These are phyloP conservation scores for Acrocephalus kingi DNA, from an alignment of 2,113 vertebrate genomes.

Conservation along the genomic window DNA sequence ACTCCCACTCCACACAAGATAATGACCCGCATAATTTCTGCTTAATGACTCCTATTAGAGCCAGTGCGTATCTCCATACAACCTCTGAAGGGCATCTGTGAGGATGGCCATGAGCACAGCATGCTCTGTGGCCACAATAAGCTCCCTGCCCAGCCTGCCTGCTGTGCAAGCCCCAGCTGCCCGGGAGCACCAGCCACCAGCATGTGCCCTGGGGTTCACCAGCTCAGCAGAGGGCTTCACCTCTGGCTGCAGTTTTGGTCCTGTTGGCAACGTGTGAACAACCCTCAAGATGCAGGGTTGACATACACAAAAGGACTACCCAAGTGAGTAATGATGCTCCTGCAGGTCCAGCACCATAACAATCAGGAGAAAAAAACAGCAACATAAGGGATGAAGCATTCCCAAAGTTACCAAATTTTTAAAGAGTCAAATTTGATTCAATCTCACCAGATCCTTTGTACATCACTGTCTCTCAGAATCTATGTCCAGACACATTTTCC, in stretches of 20 bases:
- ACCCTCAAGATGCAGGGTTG: not conserved
- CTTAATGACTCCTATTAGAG: constrained; percentile 12
- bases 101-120: not conserved
- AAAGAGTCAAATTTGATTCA: not conserved
- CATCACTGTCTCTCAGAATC: not conserved
- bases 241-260: not conserved
- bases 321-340: not conserved
- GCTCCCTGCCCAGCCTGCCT: not conserved
- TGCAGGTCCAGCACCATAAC: not conserved
- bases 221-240: not conserved
- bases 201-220: fast-evolving
- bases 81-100: not conserved
- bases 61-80: not conserved
- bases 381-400: not conserved
- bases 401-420: not conserved
- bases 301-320: not conserved
- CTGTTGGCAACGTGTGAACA: not conserved
- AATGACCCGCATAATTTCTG: constrained; percentile 21
- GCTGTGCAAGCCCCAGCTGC: not conserved
- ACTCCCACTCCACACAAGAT: not conserved
- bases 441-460: not conserved
- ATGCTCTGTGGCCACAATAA: not conserved
- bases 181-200: not conserved
- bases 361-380: not conserved
- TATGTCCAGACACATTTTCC: not conserved